phyloP scores from a whole-genome alignment of 1,140 invertebrate genomes.

The Pemphigus obesinymphae region DNA sequence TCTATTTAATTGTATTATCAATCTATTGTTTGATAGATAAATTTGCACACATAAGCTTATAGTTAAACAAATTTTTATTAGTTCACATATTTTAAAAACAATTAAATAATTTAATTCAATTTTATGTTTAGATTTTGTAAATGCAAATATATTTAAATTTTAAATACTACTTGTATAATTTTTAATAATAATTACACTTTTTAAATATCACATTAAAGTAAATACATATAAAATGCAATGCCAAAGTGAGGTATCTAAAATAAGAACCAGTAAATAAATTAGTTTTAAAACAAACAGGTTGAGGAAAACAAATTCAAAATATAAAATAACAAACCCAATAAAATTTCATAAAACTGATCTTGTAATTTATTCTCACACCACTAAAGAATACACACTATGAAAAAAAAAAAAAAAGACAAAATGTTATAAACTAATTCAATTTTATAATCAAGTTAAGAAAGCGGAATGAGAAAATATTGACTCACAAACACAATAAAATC shows the following conservation, averaged over 20 bases:
- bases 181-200: no score
- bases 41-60: no score
- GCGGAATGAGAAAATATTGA: conserved; percentile 2
- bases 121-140: no score
- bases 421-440: conserved; percentile 37
- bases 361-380: conserved; percentile 36
- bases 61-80: no score
- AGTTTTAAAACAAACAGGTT: not conserved
- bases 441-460: conserved; percentile 7
- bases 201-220: not conserved
- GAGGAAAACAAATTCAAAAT: conserved; percentile 29
- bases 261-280: not conserved
- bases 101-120: no score
- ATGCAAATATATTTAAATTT: no score
- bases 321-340: conserved; percentile 28
- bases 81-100: no score
- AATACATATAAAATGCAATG: not conserved
- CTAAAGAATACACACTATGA: conserved; percentile 10
- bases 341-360: conserved; percentile 26
- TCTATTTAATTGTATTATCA: no score
- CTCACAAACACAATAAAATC: conserved; percentile 21
- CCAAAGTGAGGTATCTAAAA: not conserved
- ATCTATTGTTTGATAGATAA: no score
- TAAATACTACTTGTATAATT: no score
- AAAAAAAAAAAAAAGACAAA: conserved; percentile 24